phyloP scores from a whole-genome alignment of 1,140 invertebrate species.

The Drosophila bocqueti region DNA sequence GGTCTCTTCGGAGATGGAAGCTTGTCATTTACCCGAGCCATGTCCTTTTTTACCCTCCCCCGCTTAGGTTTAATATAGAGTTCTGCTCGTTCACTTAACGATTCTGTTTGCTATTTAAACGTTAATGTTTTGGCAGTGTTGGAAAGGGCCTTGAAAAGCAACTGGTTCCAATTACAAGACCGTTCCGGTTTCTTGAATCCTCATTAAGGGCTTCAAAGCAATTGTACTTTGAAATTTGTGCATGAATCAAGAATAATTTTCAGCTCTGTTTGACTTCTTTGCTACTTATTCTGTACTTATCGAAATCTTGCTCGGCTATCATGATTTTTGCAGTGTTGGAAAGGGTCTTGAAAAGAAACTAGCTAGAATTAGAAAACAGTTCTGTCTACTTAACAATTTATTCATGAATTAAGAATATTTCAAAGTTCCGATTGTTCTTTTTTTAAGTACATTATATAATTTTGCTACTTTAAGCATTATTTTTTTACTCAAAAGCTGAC shows the following conservation, averaged over 20 bases:
- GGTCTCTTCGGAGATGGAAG: slow-evolving; percentile 39
- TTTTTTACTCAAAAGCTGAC: not conserved
- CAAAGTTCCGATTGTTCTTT: too few relatives aligned
- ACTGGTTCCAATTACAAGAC: not conserved
- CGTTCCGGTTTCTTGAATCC: not conserved
- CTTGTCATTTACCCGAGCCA: slow-evolving; percentile 38
- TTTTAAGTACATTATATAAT: not conserved
- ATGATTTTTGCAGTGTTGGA: slow-evolving; percentile 14
- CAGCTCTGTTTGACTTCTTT: not conserved
- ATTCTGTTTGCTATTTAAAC: slow-evolving; percentile 36
- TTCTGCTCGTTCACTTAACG: slow-evolving; percentile 37
- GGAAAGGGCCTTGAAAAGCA: slow-evolving; percentile 7
- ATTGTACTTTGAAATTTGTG: not conserved
- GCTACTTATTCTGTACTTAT: not conserved
- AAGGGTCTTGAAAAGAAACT: slow-evolving; percentile 3
- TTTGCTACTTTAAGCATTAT: not conserved
- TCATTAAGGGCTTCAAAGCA: not conserved
- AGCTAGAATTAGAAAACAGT: not conserved
- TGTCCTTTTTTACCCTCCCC: slow-evolving; percentile 8
- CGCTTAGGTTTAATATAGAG: slow-evolving; percentile 31
- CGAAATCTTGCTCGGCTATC: not conserved
- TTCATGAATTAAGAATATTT: too few relatives aligned
- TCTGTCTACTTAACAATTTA: too few relatives aligned
- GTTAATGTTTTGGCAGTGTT: slow-evolving; percentile 20
- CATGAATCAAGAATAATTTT: not conserved